A percentile compares a stretch with the other conserved stretches of the same genome.
Evolutionary conservation across 2,797 vertebrate genomes (phyloP).

Genomic region (Australoheros facetus): DNA sequence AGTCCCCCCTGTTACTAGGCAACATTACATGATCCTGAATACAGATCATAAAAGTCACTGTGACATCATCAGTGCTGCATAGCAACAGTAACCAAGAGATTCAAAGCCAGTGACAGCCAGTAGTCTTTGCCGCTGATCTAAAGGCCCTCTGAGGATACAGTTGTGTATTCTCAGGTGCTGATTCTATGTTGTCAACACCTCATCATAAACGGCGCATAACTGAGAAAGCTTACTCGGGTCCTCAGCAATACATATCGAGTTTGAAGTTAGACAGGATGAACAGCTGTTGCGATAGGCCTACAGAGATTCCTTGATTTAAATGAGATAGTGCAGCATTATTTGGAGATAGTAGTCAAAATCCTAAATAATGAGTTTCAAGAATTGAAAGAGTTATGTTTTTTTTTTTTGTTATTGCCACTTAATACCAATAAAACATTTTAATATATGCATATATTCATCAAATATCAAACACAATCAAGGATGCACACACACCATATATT

Average conservation of each 20-base stretch:
- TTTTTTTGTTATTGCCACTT: background rate
- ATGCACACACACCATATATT: background rate
- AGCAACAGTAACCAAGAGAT: conserved; percentile 6
- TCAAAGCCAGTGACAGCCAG: background rate
- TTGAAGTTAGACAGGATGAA: background rate
- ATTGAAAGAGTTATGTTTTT: background rate
- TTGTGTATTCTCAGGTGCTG: background rate
- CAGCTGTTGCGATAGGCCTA: too few relatives aligned
- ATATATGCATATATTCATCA: background rate
- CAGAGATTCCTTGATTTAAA: background rate
- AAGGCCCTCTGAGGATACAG: background rate
- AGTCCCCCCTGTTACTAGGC: background rate
- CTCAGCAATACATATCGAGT: background rate
- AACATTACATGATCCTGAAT: conserved; percentile 7
- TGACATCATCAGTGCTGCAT: conserved; percentile 8
- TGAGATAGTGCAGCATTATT: background rate
- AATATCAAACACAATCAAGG: background rate
- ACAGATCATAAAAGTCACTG: background rate
- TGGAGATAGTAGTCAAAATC: background rate
- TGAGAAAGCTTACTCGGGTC: background rate
- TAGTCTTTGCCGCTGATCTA: background rate
- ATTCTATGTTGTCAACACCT: background rate
- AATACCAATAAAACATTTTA: background rate
- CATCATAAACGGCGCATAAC: background rate
- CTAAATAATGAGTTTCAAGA: background rate